Conservation (phyloP, 2,797 vertebrate species). For the Tenualosa thibaudeaui region DNA sequence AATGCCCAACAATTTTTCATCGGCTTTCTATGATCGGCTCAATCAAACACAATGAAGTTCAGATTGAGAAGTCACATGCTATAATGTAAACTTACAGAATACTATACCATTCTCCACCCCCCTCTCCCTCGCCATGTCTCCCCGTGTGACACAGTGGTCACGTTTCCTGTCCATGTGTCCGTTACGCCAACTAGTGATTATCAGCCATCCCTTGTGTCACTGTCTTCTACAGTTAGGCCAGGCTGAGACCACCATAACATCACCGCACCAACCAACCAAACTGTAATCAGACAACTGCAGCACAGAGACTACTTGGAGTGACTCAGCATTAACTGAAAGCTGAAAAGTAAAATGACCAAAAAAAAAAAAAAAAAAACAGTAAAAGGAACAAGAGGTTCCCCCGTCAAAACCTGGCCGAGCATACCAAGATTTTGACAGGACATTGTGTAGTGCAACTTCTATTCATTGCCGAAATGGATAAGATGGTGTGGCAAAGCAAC, state of each 20-base stretch:
- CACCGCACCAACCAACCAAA: not conserved
- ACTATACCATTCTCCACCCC: not conserved
- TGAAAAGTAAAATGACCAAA: slow-evolving; percentile 38
- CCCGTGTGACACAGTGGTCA: not conserved
- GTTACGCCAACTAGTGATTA: slow-evolving; percentile 19
- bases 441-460: not conserved
- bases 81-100: not conserved
- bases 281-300: slow-evolving; percentile 64
- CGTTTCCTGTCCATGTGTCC: not conserved
- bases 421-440: not conserved
- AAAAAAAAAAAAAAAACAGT: slow-evolving; percentile 51
- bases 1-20: not conserved
- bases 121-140: not conserved
- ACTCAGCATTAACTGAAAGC: slow-evolving; percentile 74
- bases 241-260: not conserved
- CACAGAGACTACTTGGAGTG: slow-evolving; percentile 43
- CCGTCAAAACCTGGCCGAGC: not conserved
- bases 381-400: not conserved
- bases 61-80: not conserved
- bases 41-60: not conserved
- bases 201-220: not conserved
- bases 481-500: not conserved
- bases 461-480: not conserved
- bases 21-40: not conserved
- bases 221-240: not conserved